Evolutionary conservation across 2,113 vertebrate species (phyloP), one percentile per base, ranked within the genome.

Genomic region (Setophaga coronata): DNA sequence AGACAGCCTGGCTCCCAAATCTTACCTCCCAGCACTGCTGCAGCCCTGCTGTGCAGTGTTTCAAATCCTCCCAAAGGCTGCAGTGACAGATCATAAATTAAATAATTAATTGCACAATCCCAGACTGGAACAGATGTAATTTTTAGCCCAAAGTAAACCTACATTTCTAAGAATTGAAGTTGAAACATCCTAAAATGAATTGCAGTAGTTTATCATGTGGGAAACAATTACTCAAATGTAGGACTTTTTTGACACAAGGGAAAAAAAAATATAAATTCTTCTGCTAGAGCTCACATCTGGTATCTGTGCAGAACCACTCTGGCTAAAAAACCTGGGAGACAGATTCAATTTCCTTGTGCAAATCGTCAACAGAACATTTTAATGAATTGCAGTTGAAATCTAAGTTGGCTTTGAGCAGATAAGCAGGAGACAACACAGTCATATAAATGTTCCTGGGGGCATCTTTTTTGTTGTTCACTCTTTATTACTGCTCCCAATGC

Each of bases 281-380:
- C 45, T 72, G 19, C 71, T 90, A 73, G 33, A 90, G 71, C 34
- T 94, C 36, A 87, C 61, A 85, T 91, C 53, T 91, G 77, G 20
- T 80, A 82, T 91, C 80, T 93, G 61, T 66, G 71, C 78, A 94
- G 81, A 94, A 74, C 81, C 57, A 79, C 21, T 87, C 69, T 12
- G 45, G 25, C 57, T 79, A 23, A 93, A 76, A 74, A 90, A 74
- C 29, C 28, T 76, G 15, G 51, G 57, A 89, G 57, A 85, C 19
- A 50, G 48, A 65, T 82, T 89, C 61, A 74, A 24, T 92, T 95
- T 93, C 64, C 58, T 62, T 76, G 42, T 88, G 66, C 60, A 42
- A 67, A 72, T 87, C 4, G 2, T 45, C 54, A 77, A 36, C 31
- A 70, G 43, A 69, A 76, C 70, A 54, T 79, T 93, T 76, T 72